Evolutionary conservation across 2,113 vertebrate species (phyloP).

Genomic region (Blennius ocellaris): DNA sequence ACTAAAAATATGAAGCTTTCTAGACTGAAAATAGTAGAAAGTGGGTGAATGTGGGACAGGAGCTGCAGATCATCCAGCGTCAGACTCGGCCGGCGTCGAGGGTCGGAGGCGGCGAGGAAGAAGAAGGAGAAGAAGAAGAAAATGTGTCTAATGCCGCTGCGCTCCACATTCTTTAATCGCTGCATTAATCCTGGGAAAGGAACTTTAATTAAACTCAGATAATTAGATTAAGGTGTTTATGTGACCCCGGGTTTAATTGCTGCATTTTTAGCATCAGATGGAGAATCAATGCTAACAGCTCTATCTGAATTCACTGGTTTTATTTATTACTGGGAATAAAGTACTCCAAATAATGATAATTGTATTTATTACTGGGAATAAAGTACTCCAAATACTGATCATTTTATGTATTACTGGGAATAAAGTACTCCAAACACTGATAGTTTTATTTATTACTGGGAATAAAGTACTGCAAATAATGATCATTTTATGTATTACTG

Average conservation of each 20-base stretch:
- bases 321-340: neutral
- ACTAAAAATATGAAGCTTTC: conserved; percentile 53
- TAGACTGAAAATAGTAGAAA: conserved; percentile 58
- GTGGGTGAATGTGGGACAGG: conserved; percentile 62
- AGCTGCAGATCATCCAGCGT: conserved; percentile 34
- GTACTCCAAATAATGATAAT: neutral
- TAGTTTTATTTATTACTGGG: neutral
- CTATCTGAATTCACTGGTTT: neutral
- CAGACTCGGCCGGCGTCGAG: conserved; percentile 32
- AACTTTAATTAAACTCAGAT: conserved; percentile 66
- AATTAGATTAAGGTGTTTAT: conserved; percentile 64
- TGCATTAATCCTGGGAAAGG: conserved; percentile 54
- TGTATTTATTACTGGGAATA: neutral
- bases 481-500: no score
- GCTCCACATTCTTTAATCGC: conserved; percentile 64
- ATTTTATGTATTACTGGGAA: neutral
- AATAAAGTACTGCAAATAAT: neutral
- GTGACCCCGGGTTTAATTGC: conserved; percentile 28
- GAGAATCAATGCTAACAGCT: neutral
- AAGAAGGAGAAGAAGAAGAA: neutral
- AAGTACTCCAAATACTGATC: neutral
- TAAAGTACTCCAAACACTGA: neutral
- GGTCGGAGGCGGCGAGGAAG: conserved; percentile 57
- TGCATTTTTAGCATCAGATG: conserved; percentile 26
- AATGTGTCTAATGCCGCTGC: conserved; percentile 39